Conservation (phyloP, 1,140 invertebrate genomes). For the Tribolium madens region DNA sequence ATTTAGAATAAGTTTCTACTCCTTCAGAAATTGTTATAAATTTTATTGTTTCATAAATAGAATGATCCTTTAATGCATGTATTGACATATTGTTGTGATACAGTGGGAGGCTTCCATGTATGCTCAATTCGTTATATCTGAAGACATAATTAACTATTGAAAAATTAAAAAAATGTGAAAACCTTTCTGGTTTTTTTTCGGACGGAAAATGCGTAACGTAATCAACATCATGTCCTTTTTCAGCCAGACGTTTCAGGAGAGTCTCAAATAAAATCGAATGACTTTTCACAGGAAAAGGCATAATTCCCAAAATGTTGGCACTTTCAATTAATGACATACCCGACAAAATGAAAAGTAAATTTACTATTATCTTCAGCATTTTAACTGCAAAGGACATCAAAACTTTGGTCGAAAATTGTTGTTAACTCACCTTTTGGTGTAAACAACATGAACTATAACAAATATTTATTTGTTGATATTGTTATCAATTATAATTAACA, state of each 20-base stretch:
- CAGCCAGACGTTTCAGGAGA: constrained; percentile 73
- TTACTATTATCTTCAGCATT: too few relatives aligned
- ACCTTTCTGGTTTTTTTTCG: constrained; percentile 64
- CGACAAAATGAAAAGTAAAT: too few relatives aligned
- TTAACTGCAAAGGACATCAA: too few relatives aligned
- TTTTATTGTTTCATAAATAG: background rate
- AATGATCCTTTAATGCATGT: background rate
- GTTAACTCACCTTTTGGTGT: too few relatives aligned
- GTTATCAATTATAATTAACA: too few relatives aligned
- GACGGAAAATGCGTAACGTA: constrained; percentile 75
- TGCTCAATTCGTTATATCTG: constrained; percentile 60
- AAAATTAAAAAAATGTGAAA: background rate
- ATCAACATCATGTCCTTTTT: constrained; percentile 76
- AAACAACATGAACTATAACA: too few relatives aligned
- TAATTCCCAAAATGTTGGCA: constrained; percentile 56
- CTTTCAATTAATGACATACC: background rate
- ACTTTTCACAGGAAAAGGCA: constrained; percentile 53
- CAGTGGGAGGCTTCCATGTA: constrained; percentile 50
- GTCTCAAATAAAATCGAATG: constrained; percentile 70
- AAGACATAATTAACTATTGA: background rate
- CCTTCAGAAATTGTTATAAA: background rate
- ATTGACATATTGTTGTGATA: background rate
- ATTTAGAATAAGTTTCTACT: background rate
- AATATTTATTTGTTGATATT: too few relatives aligned
- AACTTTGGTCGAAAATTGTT: too few relatives aligned